Percentiles rank a stretch among this genome's conserved stretches.
Conservation (phyloP, 2,113 vertebrate genomes). For the Riparia riparia region DNA sequence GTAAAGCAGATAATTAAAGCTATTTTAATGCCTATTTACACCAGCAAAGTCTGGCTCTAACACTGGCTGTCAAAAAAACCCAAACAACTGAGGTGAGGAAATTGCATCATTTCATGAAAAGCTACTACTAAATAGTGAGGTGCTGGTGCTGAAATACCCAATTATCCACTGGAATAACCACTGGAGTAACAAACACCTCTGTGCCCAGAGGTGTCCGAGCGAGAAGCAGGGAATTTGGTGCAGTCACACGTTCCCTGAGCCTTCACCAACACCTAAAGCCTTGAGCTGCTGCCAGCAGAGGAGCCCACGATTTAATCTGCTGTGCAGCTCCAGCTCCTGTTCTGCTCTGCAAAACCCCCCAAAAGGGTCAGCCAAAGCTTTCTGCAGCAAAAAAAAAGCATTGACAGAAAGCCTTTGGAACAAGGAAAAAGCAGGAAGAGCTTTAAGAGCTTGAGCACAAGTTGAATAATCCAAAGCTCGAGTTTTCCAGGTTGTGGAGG, state of each 20-base stretch:
- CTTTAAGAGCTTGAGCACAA: background rate
- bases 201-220: background rate
- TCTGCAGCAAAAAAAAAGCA: background rate
- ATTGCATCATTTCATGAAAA: background rate
- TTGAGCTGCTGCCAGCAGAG: background rate
- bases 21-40: background rate
- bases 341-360: background rate
- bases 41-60: background rate
- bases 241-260: background rate
- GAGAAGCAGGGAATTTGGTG: background rate
- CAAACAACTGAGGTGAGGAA: fast-evolving
- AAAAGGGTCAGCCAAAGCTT: background rate
- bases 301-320: background rate
- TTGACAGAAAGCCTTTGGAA: background rate
- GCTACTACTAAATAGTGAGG: background rate
- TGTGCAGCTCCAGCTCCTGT: background rate
- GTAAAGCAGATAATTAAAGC: background rate
- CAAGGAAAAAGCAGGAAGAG: background rate
- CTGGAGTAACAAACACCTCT: background rate
- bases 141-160: background rate
- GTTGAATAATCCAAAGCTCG: background rate
- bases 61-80: background rate
- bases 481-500: background rate
- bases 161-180: background rate
- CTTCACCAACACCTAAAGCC: background rate